Base-by-base conservation (phyloP, 2,113 vertebrate genomes). In the Chionodraco myersi region DNA sequence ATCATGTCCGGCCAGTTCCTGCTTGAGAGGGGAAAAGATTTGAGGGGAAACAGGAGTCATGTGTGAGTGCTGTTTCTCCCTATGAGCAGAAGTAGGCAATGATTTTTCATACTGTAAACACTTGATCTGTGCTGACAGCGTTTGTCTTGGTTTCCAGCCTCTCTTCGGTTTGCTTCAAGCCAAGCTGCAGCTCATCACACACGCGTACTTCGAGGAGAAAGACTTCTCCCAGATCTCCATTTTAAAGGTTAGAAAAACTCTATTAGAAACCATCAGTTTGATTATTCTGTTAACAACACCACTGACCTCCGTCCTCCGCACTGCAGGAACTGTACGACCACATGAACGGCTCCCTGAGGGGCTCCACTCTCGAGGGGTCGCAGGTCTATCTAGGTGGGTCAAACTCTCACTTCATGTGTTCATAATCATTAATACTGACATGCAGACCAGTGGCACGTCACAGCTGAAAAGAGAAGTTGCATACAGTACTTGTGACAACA, bases 211-310 rank as follows among this genome's bases (percentile, higher is more conserved):
- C 72, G 98, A 99, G 94, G 98, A 99, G 86, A 99, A 99, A 83
- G 98, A 99, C 93, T 99, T 99, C 88, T 99, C 98, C 0, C 96
- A 98, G 93, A 99, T 99, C 93, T 98, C 98, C 14, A 99, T 99
- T 88, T 93, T 99, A 65, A 97, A 99, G 97, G 98, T 98, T 95
- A 91, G 89, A 47, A 8, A 13, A 45, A 0, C 3, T 13, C 11
- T 1, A n/a, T 1, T 0, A n/a, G 14, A 10, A 16, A 15, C 30
- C 16, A 8, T 23, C 0, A 7, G 9, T 51, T 44, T 44, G 0
- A 1, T 16, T 18, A 16, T 2, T 15, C 18, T 6, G 11, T 56
- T 3, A 13, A 30, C 18, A 0, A 6, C 6, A 56, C 12, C 2
- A 0, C 69, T 80, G 0, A 75, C 45, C 0, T 62, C 49, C 30